These are phyloP conservation scores for Andrena cerasifolii DNA, from an alignment of 1,140 invertebrate genomes.

Conservation along the genomic window DNA sequence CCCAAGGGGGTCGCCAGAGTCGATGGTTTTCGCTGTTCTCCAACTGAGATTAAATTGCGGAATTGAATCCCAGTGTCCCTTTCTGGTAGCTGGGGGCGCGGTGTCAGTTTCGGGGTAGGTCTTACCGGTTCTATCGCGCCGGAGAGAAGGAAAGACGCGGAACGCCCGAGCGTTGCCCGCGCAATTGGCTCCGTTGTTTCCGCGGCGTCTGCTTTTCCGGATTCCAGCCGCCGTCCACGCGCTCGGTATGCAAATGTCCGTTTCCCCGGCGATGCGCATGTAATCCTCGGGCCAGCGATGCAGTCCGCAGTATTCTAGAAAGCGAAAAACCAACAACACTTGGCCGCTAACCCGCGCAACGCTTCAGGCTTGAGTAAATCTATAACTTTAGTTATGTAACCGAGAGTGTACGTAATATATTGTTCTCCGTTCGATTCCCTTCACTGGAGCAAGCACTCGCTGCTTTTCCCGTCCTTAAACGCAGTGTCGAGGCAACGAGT, in stretches of 20 bases:
- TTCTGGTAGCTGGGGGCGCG: too few relatives aligned
- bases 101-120: too few relatives aligned
- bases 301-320: constrained; percentile 27
- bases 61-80: neutral
- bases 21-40: too few relatives aligned
- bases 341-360: constrained; percentile 1
- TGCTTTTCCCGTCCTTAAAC: neutral
- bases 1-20: neutral
- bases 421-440: neutral
- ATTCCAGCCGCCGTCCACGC: constrained; percentile 22
- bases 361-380: constrained; percentile 40
- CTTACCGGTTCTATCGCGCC: too few relatives aligned
- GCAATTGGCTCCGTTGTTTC: constrained; percentile 31
- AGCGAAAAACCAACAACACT: constrained; percentile 2
- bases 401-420: neutral
- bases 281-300: constrained; percentile 26
- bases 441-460: neutral
- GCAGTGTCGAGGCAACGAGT: neutral
- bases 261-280: constrained; percentile 15
- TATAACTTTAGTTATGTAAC: constrained; percentile 19
- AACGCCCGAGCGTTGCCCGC: constrained; percentile 9
- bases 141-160: constrained; percentile 9
- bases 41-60: neutral
- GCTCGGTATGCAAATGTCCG: constrained; percentile 27
- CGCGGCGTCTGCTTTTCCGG: constrained; percentile 27